Percentiles rank a stretch among this genome's conserved stretches.
Evolutionary conservation across 2,888 invertebrate genomes (phyloP).

Genomic region (Sepioteuthis lessoniana): DNA sequence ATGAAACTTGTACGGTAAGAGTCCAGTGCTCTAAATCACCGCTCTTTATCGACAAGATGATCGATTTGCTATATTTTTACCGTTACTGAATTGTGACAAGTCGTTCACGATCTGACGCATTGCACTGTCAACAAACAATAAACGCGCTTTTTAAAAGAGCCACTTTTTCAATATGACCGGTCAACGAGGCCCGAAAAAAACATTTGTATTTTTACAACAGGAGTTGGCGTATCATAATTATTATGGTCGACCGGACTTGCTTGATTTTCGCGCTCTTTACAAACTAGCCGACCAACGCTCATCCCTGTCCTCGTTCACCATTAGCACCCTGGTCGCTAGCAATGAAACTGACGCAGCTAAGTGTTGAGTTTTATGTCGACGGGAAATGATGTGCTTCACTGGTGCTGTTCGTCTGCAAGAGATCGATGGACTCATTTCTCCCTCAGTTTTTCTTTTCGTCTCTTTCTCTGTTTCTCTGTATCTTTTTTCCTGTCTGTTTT

Average conservation of each 20-base stretch:
- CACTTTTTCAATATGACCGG: background rate
- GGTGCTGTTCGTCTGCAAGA: background rate
- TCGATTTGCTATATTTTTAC: background rate
- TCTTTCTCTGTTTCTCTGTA: background rate
- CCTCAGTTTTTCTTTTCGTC: background rate
- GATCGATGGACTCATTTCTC: background rate
- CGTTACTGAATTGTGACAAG: background rate
- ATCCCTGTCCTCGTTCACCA: background rate
- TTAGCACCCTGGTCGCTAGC: background rate
- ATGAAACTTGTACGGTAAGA: background rate
- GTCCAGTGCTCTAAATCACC: background rate
- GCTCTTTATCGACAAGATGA: background rate
- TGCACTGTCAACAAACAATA: background rate
- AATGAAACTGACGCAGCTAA: background rate
- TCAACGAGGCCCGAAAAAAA: background rate
- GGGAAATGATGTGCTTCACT: conserved; percentile 2
- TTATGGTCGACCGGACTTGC: background rate
- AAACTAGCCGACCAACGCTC: background rate
- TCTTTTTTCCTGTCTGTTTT: no score
- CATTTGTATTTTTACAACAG: background rate
- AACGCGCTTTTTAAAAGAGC: background rate
- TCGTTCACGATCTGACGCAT: background rate
- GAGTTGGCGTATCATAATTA: background rate
- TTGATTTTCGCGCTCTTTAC: background rate
- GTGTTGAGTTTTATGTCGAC: background rate